Evolutionary conservation across 2,113 vertebrate species (phyloP), one percentile per base, ranked within the genome.

Genomic region (Cygnus atratus): DNA sequence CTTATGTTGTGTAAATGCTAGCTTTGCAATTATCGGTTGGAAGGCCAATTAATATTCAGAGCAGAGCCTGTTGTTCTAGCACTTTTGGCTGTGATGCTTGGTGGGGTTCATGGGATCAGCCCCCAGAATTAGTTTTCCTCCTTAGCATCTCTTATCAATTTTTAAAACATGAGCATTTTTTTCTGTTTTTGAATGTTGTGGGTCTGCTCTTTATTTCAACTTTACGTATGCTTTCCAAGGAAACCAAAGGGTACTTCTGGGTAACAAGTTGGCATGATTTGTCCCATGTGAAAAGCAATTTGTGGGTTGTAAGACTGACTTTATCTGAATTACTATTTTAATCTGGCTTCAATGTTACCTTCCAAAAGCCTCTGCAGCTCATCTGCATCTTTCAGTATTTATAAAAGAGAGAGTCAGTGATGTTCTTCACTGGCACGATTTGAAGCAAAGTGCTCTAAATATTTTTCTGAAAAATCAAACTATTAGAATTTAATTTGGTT

Each of bases 11-110:
- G 39, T 88, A 52, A 96, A 96, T 74, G 63, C 92, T 95, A 87
- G 80, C 79, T 91, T 91, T 96, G 68, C 71, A 96, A 19, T 78
- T 95, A 95, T 88, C 95, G 66, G 79, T 70, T 89, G 43, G 71
- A 96, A 94, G 75, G 77, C 65, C 92, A 80, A 90, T 94, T 74
- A 95, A 91, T 88, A 97, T 96, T 95, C 92, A 61, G 68, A 93
- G 74, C 50, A 89, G 41, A 87, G 50, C 74, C 75, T 92, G 79
- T 92, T 68, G 33, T 87, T 93, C 63, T 73, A 77, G 54, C 41
- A 48, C 37, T 90, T 87, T 67, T 84, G 85, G 35, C 76, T 90
- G 0, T 80, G 26, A 26, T 55, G 62, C 12, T 92, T 93, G 82
- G 46, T 43, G 43, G 80, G 73, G 41, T 85, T 94, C 85, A 62